Conservation (phyloP, 2,797 vertebrate species). For the Periparus ater region DNA sequence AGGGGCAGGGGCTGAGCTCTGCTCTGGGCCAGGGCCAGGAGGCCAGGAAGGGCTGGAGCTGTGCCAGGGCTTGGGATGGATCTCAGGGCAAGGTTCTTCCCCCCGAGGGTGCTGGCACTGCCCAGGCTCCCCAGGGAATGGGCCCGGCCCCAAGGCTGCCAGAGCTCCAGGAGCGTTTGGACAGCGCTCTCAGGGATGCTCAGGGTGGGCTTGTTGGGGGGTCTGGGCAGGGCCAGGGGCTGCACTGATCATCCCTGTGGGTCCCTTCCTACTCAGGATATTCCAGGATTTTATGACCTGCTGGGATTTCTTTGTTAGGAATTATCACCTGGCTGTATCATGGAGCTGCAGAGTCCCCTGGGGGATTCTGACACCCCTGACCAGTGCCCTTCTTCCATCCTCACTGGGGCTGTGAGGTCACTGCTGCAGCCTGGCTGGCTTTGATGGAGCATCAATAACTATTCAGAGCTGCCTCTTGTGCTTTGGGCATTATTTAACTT, state of each 20-base stretch:
- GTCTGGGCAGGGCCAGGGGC: fast-evolving
- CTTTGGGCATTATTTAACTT: neutral
- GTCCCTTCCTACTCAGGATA: fast-evolving
- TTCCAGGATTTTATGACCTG: neutral
- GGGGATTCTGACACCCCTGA: neutral
- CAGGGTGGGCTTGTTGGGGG: neutral
- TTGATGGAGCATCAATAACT: neutral
- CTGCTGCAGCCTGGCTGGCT: neutral
- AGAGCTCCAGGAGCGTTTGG: neutral
- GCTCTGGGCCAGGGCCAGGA: neutral
- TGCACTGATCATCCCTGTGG: fast-evolving
- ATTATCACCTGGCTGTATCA: neutral
- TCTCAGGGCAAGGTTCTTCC: neutral
- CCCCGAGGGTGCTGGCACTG: neutral
- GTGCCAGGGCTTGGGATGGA: neutral
- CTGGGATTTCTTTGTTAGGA: neutral
- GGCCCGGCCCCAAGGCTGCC: neutral
- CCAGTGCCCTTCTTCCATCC: neutral
- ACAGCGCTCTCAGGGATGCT: neutral
- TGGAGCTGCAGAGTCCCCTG: neutral
- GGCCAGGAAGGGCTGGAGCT: neutral
- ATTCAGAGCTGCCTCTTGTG: neutral
- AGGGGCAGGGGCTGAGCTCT: neutral
- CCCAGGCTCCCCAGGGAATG: neutral
- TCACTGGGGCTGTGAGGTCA: neutral